A percentile compares a stretch with the other conserved stretches of the same genome.
Conservation (phyloP, 2,113 vertebrate genomes). For the Natator depressus region DNA sequence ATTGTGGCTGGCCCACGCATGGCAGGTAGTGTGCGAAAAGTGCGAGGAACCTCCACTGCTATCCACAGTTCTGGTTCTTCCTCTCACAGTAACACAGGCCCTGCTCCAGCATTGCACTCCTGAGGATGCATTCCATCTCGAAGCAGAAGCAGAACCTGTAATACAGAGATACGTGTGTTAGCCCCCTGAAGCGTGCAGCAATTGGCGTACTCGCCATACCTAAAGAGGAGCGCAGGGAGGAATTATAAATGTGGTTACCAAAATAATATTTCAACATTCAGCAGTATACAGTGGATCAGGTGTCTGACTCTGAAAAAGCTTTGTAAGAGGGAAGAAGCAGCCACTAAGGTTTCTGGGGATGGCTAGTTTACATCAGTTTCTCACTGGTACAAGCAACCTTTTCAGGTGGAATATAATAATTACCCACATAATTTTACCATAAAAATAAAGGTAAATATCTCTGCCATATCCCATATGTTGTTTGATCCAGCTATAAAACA, state of each 20-base stretch:
- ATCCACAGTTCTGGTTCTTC: background rate
- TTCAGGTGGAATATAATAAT: background rate
- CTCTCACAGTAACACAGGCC: background rate
- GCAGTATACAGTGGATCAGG: background rate
- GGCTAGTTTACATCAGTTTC: background rate
- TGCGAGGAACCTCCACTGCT: background rate
- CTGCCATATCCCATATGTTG: background rate
- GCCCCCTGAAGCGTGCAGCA: background rate
- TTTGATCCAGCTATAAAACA: background rate
- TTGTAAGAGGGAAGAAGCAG: background rate
- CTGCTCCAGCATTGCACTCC: background rate
- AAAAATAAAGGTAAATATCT: background rate
- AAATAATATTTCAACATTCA: background rate
- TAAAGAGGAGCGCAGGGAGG: background rate
- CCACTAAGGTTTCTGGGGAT: background rate
- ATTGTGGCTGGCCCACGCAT: too few relatives aligned
- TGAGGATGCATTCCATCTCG: background rate
- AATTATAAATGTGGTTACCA: background rate
- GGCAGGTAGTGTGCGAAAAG: background rate
- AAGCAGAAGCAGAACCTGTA: background rate
- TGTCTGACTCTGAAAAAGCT: background rate
- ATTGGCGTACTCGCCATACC: background rate
- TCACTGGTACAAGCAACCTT: background rate
- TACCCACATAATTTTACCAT: background rate
- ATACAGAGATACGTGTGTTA: background rate